Conservation (phyloP, 2,113 vertebrate genomes). For the Montifringilla adamsi region DNA sequence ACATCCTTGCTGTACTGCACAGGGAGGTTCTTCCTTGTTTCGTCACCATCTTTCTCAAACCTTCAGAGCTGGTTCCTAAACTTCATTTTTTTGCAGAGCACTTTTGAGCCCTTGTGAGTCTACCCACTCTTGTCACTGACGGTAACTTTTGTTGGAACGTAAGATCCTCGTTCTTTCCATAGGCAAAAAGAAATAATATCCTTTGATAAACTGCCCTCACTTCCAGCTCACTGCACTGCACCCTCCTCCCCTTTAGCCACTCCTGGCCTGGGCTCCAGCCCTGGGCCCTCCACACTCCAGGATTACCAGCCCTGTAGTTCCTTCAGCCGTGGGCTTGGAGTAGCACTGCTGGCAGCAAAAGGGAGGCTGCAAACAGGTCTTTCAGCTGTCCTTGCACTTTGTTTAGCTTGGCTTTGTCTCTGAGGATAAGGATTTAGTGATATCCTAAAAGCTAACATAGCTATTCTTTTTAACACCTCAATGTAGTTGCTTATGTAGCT, state of each 20-base stretch:
- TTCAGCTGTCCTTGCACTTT: background rate
- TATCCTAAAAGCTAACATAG: background rate
- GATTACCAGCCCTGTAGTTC: fast-evolving
- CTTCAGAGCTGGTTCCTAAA: background rate
- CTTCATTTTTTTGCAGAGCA: background rate
- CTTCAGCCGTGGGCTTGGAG: background rate
- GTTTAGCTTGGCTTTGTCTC: background rate
- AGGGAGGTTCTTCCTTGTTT: background rate
- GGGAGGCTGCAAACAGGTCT: background rate
- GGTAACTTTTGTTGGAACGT: background rate
- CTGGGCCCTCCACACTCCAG: fast-evolving
- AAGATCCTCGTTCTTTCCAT: background rate
- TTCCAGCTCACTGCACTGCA: background rate
- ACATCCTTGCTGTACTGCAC: background rate
- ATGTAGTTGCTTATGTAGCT: background rate
- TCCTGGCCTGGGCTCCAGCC: fast-evolving
- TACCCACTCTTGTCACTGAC: background rate
- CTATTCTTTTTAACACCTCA: background rate
- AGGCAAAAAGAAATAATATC: background rate
- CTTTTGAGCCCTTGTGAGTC: background rate
- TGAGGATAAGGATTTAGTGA: background rate
- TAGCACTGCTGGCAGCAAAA: background rate
- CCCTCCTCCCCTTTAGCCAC: background rate
- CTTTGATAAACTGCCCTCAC: background rate
- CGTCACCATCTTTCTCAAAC: background rate